Evolutionary conservation across 2,888 invertebrate species (phyloP).

Genomic region (Pollenia labialis): DNA sequence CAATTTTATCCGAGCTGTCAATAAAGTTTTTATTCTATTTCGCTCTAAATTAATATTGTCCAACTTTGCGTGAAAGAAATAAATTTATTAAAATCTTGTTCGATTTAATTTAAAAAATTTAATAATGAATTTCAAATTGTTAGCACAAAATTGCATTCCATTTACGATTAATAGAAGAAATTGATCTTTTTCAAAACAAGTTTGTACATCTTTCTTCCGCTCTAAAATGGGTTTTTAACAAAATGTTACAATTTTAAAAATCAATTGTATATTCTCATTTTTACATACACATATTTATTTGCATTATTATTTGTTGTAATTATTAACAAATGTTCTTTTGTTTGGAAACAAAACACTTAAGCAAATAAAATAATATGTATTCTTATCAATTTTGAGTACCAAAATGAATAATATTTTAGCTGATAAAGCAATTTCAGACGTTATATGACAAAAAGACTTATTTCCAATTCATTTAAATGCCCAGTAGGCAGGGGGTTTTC

Average conservation of each 20-base stretch:
- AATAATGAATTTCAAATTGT: too few relatives aligned
- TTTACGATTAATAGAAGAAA: background rate
- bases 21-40: too few relatives aligned
- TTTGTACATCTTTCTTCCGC: background rate
- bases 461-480: too few relatives aligned
- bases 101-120: too few relatives aligned
- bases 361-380: constrained; percentile 8
- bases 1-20: too few relatives aligned
- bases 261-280: background rate
- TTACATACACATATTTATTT: background rate
- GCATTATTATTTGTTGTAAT: background rate
- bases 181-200: background rate
- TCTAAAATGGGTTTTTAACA: background rate
- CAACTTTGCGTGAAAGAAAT: too few relatives aligned
- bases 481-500: too few relatives aligned
- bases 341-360: background rate
- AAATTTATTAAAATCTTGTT: too few relatives aligned
- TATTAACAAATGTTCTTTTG: constrained; percentile 11
- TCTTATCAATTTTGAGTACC: constrained; percentile 59
- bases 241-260: constrained; percentile 5
- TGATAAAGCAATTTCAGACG: constrained; percentile 56
- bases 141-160: too few relatives aligned
- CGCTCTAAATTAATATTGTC: too few relatives aligned
- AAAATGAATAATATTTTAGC: constrained; percentile 38
- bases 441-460: too few relatives aligned